A percentile compares a stretch with the other conserved stretches of the same genome.
These are phyloP conservation scores for Amazonetta brasiliensis DNA, from an alignment of 2,797 vertebrate genomes.

Conservation along the genomic window DNA sequence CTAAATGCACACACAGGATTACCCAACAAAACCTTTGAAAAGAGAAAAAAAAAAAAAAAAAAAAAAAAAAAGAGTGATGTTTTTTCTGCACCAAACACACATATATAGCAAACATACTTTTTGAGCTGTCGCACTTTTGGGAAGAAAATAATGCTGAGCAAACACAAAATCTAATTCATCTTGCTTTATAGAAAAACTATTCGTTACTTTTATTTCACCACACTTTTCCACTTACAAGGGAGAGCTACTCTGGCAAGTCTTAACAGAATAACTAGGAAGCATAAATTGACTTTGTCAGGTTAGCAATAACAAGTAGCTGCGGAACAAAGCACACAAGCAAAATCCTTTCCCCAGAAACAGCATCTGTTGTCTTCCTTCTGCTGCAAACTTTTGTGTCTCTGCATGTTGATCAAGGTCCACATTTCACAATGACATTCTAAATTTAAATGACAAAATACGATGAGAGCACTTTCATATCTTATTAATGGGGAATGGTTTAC, in stretches of 20 bases:
- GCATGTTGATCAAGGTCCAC: background rate
- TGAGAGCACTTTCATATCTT: background rate
- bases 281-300: constrained; percentile 61
- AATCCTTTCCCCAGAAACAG: constrained; percentile 19
- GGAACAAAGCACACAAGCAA: constrained; percentile 41
- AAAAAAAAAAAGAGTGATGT: background rate
- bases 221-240: background rate
- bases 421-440: background rate
- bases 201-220: background rate
- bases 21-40: background rate
- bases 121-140: background rate
- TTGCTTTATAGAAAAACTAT: background rate
- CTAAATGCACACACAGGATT: background rate
- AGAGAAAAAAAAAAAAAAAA: background rate
- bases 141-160: background rate
- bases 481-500: background rate
- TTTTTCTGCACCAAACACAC: background rate
- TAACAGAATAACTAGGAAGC: constrained; percentile 20
- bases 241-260: background rate
- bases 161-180: background rate
- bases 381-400: background rate
- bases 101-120: background rate
- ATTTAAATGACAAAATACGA: background rate
- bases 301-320: constrained; percentile 46
- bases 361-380: background rate